Conservation (phyloP, 2,888 invertebrate genomes). For the Oeneis ivallda region DNA sequence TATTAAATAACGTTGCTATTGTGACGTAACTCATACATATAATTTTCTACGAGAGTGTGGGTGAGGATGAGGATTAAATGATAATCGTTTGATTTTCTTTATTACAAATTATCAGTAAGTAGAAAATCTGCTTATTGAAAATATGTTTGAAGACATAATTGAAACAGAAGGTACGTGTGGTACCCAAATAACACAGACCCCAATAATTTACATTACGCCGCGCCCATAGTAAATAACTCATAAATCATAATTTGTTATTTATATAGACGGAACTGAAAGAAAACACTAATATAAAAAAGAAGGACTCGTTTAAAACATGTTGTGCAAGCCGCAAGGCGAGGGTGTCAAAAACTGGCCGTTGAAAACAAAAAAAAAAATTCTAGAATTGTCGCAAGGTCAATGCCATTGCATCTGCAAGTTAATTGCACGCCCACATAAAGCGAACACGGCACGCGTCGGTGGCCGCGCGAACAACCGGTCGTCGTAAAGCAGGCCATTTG, state of each 20-base stretch:
- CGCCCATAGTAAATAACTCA: no score
- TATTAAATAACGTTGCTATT: constrained; percentile 55
- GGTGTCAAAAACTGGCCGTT: constrained; percentile 12
- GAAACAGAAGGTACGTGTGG: not conserved
- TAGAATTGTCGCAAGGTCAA: constrained; percentile 47
- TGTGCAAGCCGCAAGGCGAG: constrained; percentile 1
- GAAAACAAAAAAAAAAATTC: constrained; percentile 24
- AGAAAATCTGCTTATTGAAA: not conserved
- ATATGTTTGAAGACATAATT: not conserved
- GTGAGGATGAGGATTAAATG: not conserved
- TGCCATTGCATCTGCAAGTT: constrained; percentile 50
- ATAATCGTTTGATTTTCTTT: not conserved
- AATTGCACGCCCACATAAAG: constrained; percentile 45
- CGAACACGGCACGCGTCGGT: constrained; percentile 49
- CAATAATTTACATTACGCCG: no score
- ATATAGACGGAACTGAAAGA: not conserved
- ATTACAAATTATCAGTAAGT: not conserved
- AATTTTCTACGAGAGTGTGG: not conserved
- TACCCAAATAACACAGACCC: no score
- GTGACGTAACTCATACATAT: constrained; percentile 50
- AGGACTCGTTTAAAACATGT: not conserved
- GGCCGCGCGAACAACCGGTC: constrained; percentile 46
- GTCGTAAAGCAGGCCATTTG: constrained; percentile 47
- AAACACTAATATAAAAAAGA: not conserved
- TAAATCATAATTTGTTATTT: no score